phyloP scores from a whole-genome alignment of 2,113 vertebrate species.

The Vombatus ursinus region DNA sequence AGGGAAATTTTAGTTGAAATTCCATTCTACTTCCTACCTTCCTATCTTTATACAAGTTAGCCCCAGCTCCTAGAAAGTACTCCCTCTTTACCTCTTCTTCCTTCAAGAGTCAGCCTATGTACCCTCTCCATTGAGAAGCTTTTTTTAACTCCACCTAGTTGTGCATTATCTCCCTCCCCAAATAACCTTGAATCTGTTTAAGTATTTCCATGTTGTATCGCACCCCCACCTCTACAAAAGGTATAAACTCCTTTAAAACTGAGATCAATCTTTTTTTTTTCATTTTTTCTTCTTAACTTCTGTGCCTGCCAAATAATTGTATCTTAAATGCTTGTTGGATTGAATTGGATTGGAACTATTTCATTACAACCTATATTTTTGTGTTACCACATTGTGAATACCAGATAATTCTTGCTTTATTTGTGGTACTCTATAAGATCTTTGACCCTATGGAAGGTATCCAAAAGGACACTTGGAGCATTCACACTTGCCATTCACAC shows the following conservation, averaged over 20 bases:
- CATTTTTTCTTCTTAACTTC: background rate
- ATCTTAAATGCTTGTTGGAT: background rate
- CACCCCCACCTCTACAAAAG: background rate
- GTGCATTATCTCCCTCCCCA: background rate
- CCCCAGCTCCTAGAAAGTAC: background rate
- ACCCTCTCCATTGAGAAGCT: background rate
- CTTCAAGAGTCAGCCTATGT: background rate
- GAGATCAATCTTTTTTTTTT: background rate
- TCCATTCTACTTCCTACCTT: background rate
- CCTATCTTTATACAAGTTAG: background rate
- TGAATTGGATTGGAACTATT: background rate
- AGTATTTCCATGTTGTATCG: background rate
- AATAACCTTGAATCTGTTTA: background rate
- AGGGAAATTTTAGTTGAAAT: background rate
- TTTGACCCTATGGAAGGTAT: background rate
- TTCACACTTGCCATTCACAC: background rate
- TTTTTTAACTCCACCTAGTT: background rate
- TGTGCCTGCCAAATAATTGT: background rate
- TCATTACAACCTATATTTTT: background rate
- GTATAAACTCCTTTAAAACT: background rate
- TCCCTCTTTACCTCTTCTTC: background rate
- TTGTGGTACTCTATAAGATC: background rate
- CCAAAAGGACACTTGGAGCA: background rate
- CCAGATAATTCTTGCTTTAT: background rate
- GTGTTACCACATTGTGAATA: background rate